These are phyloP conservation scores for Piezodorus guildinii DNA, from an alignment of 1,140 invertebrate species.

Conservation along the genomic window DNA sequence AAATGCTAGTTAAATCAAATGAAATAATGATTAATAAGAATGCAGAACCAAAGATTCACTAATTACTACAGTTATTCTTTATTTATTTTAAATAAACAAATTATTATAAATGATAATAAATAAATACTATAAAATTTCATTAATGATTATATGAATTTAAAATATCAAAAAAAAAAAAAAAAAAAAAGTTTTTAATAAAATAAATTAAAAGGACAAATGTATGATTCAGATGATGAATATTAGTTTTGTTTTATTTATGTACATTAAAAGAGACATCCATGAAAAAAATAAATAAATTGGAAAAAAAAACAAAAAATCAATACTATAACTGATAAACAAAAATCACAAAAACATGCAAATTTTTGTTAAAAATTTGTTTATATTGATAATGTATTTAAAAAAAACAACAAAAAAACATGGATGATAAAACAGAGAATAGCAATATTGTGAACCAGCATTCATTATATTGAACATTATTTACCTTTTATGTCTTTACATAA, in stretches of 20 bases:
- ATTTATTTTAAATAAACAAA: too few relatives aligned
- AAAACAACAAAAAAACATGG: neutral
- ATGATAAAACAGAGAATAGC: neutral
- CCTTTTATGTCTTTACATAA: neutral
- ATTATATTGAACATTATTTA: conserved; percentile 12
- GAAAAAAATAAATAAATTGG: conserved; percentile 5
- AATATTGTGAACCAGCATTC: conserved; percentile 3
- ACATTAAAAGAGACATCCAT: neutral
- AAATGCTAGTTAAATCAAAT: neutral
- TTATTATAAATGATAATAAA: too few relatives aligned
- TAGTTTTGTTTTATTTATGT: neutral
- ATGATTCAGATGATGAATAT: conserved; percentile 4
- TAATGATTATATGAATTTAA: neutral
- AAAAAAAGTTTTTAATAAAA: neutral
- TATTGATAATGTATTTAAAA: neutral
- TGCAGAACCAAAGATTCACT: too few relatives aligned
- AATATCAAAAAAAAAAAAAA: neutral
- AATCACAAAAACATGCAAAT: conserved; percentile 15
- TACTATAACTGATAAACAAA: conserved; percentile 7
- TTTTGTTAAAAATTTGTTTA: neutral
- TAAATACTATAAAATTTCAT: too few relatives aligned
- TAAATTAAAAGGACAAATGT: neutral
- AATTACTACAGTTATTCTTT: too few relatives aligned
- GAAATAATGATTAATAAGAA: too few relatives aligned
- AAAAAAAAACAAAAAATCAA: conserved; percentile 5